These are phyloP conservation scores for Adelphocoris suturalis DNA, from an alignment of 2,888 invertebrate genomes.

Conservation along the genomic window DNA sequence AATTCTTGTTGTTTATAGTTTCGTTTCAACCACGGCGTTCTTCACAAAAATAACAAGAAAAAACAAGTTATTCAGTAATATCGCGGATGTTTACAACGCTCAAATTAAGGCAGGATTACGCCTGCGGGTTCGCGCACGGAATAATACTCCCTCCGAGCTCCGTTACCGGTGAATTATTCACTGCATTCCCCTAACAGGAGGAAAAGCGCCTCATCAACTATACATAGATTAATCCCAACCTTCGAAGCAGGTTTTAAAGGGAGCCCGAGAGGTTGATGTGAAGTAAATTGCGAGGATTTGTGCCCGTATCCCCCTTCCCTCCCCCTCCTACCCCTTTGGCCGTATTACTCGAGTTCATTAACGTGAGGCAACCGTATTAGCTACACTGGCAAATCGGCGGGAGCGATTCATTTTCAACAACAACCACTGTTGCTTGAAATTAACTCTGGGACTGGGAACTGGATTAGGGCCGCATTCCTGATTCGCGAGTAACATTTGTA, in stretches of 20 bases:
- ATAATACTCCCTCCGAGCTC: not conserved
- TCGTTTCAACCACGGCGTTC: no score
- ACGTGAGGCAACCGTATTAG: conserved; percentile 10
- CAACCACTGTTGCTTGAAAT: conserved; percentile 17
- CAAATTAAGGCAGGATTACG: conserved; percentile 9
- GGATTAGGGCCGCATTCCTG: not conserved
- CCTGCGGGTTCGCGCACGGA: not conserved
- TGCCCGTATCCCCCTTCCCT: not conserved
- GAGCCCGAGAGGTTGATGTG: conserved; percentile 30
- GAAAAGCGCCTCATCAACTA: conserved; percentile 29
- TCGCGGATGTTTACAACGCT: no score
- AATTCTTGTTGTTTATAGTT: no score
- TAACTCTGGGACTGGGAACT: not conserved
- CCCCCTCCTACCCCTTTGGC: not conserved
- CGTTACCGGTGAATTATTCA: conserved; percentile 16
- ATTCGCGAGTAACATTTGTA: not conserved
- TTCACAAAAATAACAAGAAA: no score
- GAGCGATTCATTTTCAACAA: conserved; percentile 21
- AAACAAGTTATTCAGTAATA: no score
- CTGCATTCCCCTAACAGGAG: conserved; percentile 7
- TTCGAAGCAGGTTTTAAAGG: conserved; percentile 11
- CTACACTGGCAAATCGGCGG: conserved; percentile 6
- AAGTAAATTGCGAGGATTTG: conserved; percentile 31
- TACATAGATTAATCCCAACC: conserved; percentile 36
- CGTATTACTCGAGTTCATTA: conserved; percentile 35